Conservation (phyloP, 2,797 vertebrate species). For the Lutra lutra region DNA sequence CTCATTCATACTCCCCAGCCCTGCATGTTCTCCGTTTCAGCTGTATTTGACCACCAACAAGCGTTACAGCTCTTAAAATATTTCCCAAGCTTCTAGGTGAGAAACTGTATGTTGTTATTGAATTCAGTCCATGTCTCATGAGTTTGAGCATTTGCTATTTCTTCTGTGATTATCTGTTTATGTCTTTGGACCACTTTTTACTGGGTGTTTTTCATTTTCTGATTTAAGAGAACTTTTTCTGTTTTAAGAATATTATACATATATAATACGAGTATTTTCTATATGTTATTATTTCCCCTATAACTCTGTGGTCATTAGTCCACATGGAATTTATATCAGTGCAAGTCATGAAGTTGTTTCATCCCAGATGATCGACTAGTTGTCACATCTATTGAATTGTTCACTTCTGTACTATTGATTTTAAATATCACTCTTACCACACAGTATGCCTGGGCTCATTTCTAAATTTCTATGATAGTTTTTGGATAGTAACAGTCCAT, state of each 20-base stretch:
- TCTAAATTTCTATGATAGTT: neutral
- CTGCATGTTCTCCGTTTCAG: fast-evolving
- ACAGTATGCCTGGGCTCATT: neutral
- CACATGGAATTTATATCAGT: too few species aligned
- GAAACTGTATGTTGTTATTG: fast-evolving
- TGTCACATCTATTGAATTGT: neutral
- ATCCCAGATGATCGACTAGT: neutral
- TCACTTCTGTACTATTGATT: neutral
- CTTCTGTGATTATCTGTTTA: neutral
- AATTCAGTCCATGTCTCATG: neutral
- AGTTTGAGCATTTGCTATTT: neutral
- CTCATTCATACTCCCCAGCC: neutral
- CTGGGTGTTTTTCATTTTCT: neutral
- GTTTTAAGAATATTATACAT: neutral
- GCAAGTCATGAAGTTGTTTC: neutral
- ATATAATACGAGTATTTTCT: neutral
- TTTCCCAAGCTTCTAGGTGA: neutral
- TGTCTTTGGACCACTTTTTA: neutral
- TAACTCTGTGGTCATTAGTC: neutral
- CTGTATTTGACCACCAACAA: neutral
- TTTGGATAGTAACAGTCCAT: neutral
- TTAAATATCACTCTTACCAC: neutral
- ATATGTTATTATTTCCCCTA: neutral
- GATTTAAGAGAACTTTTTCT: neutral
- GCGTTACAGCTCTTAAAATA: neutral